Evolutionary conservation across 1,140 invertebrate genomes (phyloP), one percentile per base, ranked within the genome.

Genomic region (Euschistus heros): DNA sequence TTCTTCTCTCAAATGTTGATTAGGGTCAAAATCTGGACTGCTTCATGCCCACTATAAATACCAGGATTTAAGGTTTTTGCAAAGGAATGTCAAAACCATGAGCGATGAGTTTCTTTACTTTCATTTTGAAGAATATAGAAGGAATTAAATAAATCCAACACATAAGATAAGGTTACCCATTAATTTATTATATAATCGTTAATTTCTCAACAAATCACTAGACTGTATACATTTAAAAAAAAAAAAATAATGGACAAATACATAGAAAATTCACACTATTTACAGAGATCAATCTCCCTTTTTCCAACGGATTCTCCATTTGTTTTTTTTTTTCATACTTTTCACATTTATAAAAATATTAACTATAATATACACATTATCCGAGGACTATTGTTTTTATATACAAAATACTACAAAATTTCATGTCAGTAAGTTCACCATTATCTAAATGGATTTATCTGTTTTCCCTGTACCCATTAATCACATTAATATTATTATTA

Each of bases 261-360:
- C 57, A 61, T 50, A 61, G 59, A 66, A 66, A 66, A 63, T 66
- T 63, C 65, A 66, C 65, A 66, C 65, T 66, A 66, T 66, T 22
- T 66, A 66, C 65, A 66, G 65, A 66, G 65, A 66, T 66, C 65
- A 50, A 60, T 46, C 65, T 66, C 27, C 33, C 57, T 46, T 61
- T 55, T 37, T 62, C 37, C 37, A 46, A 20, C 22, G 50, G 47
- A 20, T 64, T 62, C 27, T 33, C 27, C 22, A 18, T 30, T 54
- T 26, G 20, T 47, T 47, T 33, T 63, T 47, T 47, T 50, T 64
- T 63, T 5, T 62, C 33, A 18, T 60, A 44, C 26, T 24, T 33
- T 22, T 59, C 42, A 24, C n/a, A 26, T 63, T 64, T 64, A 54
- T 24, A 59, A 59, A 59, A 59, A 65, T 59, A 65, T 33, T 30